Percentiles rank a stretch among this genome's conserved stretches.
These are phyloP conservation scores for Ophion obscuratus DNA, from an alignment of 2,888 invertebrate species.

Conservation along the genomic window DNA sequence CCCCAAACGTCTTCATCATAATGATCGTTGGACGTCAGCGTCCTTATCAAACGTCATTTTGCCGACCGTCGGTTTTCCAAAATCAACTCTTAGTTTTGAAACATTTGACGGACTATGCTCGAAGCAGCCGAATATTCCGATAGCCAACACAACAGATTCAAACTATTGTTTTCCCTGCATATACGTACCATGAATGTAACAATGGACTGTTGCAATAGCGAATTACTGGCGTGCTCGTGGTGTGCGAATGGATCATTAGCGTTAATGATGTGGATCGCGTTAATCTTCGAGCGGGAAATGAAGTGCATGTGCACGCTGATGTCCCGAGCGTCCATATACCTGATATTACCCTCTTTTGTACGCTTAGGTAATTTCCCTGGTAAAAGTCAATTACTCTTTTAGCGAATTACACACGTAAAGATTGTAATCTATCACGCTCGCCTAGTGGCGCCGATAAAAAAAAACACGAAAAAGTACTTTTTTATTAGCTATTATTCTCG, in stretches of 20 bases:
- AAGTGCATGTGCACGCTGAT: slow-evolving; percentile 54
- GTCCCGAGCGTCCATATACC: slow-evolving; percentile 25
- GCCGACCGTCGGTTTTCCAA: too few species aligned
- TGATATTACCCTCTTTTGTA: slow-evolving; percentile 57
- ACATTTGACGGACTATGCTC: neutral
- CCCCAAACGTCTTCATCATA: too few species aligned
- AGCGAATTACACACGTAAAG: slow-evolving; percentile 51
- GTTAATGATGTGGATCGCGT: slow-evolving; percentile 63
- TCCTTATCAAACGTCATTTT: too few species aligned
- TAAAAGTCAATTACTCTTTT: slow-evolving; percentile 51
- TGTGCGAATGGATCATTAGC: slow-evolving; percentile 67
- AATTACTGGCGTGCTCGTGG: slow-evolving; percentile 38
- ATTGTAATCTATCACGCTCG: slow-evolving; percentile 55
- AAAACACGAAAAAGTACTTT: neutral
- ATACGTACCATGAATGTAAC: slow-evolving; percentile 5
- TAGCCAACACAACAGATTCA: neutral
- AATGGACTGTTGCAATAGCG: slow-evolving; percentile 40
- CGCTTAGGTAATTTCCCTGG: slow-evolving; percentile 39
- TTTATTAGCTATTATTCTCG: slow-evolving; percentile 27
- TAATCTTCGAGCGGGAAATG: slow-evolving; percentile 66
- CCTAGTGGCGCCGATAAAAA: neutral
- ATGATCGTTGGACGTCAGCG: too few species aligned
- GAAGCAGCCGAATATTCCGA: neutral
- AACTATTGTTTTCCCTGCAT: neutral
- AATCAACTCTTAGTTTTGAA: neutral